Conservation (phyloP, 1,140 invertebrate genomes). For the Lamellibrachia luymesi region DNA sequence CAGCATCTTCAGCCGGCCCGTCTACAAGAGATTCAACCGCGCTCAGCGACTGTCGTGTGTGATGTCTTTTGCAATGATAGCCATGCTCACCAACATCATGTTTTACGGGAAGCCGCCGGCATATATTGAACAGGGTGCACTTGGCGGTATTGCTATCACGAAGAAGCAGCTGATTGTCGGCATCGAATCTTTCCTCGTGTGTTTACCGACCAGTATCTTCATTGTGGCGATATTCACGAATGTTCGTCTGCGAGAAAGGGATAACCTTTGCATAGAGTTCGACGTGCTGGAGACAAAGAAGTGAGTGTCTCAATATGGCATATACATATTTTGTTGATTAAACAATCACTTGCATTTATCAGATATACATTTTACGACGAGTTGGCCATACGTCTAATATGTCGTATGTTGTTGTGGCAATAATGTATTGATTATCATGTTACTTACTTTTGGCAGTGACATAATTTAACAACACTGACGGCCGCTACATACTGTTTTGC, state of each 20-base stretch:
- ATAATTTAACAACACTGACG: neutral
- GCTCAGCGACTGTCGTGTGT: neutral
- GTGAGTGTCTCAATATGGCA: neutral
- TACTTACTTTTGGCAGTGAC: neutral
- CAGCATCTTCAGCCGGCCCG: neutral
- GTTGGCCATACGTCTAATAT: neutral
- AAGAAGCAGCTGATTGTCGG: neutral
- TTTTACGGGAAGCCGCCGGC: neutral
- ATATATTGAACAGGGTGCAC: neutral
- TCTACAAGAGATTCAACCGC: neutral
- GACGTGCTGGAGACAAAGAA: neutral
- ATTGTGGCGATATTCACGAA: neutral
- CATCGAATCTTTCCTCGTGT: neutral
- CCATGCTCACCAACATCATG: neutral
- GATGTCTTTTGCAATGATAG: neutral
- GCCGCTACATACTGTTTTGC: neutral
- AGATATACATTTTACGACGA: neutral
- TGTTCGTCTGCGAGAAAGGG: neutral
- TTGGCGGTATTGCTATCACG: neutral
- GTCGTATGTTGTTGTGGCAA: neutral
- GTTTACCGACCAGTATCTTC: neutral
- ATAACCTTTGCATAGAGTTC: neutral
- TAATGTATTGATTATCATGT: neutral
- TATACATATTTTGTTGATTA: neutral
- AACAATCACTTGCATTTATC: neutral